phyloP scores from a whole-genome alignment of 2,113 vertebrate genomes.

The Rhinoderma darwinii region DNA sequence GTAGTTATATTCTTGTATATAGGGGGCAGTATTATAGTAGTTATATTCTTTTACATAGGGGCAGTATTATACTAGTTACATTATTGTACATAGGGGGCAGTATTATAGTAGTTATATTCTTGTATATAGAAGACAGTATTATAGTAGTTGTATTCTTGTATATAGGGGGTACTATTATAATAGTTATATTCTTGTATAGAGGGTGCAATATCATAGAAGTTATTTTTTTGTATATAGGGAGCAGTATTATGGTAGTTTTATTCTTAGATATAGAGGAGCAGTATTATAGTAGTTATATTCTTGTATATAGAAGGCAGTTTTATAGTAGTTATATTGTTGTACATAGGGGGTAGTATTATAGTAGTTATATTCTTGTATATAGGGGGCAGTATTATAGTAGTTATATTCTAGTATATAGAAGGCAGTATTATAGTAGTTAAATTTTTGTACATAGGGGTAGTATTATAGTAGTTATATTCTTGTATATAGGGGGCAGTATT shows the following conservation, averaged over 20 bases:
- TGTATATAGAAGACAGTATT: slow-evolving; percentile 3
- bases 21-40: not conserved
- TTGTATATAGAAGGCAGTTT: not conserved
- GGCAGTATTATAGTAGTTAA: slow-evolving; percentile 8
- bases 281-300: slow-evolving; percentile 6
- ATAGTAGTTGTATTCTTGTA: not conserved
- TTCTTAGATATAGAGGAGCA: not conserved
- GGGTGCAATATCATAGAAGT: too few species aligned
- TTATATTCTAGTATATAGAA: not conserved
- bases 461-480: slow-evolving; percentile 22
- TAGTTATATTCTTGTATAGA: too few species aligned
- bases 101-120: slow-evolving; percentile 20
- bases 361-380: slow-evolving; percentile 22
- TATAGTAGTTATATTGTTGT: not conserved
- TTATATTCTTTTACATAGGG: not conserved
- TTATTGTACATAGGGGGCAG: not conserved
- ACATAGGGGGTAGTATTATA: not conserved
- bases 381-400: slow-evolving; percentile 16
- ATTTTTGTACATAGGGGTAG: slow-evolving; percentile 15
- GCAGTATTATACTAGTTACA: slow-evolving; percentile 1
- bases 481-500: slow-evolving; percentile 14
- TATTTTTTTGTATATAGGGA: slow-evolving; percentile 8
- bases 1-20: slow-evolving; percentile 15
- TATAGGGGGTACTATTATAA: not conserved
- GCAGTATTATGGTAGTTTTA: slow-evolving; percentile 20